Conservation (phyloP, 2,797 vertebrate species). For the Anas bernieri region DNA sequence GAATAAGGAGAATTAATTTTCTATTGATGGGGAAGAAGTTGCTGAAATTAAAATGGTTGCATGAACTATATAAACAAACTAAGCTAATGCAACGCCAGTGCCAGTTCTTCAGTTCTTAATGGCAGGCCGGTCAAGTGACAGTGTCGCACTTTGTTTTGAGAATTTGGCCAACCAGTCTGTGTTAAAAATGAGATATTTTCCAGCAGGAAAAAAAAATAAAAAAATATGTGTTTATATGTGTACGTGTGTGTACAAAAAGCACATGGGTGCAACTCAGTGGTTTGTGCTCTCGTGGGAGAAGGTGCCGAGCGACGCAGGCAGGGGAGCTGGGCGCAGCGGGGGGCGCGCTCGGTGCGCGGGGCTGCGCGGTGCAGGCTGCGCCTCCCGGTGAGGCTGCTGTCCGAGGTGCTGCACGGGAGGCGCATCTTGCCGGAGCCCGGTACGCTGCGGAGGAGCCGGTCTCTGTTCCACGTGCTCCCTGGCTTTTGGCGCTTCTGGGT, state of each 20-base stretch:
- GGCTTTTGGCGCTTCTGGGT: background rate
- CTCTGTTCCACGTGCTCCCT: background rate
- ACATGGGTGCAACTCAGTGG: background rate
- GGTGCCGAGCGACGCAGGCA: background rate
- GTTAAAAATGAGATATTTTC: background rate
- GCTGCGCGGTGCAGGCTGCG: background rate
- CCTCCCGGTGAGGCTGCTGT: background rate
- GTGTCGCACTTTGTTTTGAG: background rate
- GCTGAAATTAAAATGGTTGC: background rate
- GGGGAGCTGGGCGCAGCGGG: background rate
- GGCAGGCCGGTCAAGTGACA: background rate
- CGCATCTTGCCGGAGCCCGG: fast-evolving
- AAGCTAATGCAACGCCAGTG: background rate
- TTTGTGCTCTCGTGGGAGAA: background rate
- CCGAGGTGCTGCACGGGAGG: background rate
- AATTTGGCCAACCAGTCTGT: conserved; percentile 7
- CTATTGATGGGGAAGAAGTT: background rate
- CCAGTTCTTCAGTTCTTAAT: background rate
- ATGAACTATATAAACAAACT: background rate
- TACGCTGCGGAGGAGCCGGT: fast-evolving
- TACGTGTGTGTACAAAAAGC: too few relatives aligned
- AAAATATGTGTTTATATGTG: too few relatives aligned
- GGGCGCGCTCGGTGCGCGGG: too few relatives aligned
- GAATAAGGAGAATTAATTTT: background rate
- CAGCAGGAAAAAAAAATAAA: background rate